Conservation (phyloP, 2,113 vertebrate species). For the Tachycineta bicolor region DNA sequence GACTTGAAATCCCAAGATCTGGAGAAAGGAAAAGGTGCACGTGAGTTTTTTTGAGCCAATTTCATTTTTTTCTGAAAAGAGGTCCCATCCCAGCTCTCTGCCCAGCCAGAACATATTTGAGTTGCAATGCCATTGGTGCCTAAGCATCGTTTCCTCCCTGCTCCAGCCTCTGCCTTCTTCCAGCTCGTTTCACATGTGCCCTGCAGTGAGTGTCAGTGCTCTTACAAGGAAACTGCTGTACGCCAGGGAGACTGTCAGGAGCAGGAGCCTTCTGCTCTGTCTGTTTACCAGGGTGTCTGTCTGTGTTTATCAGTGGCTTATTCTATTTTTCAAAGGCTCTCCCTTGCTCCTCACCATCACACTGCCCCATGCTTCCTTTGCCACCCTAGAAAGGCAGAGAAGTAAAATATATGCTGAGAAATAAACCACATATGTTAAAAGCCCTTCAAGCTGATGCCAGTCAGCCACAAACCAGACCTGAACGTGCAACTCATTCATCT, state of each 20-base stretch:
- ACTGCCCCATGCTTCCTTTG: neutral
- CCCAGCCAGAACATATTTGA: neutral
- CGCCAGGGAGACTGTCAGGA: neutral
- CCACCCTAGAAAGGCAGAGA: neutral
- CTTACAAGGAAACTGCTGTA: slow-evolving; percentile 3
- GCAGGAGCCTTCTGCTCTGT: slow-evolving; percentile 39
- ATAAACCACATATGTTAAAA: neutral
- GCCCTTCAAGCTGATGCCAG: neutral
- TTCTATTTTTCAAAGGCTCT: neutral
- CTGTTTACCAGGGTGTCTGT: neutral
- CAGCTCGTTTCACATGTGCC: slow-evolving; percentile 44
- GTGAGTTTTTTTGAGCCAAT: neutral
- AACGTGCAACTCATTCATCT: rapidly evolving
- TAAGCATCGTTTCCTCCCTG: neutral
- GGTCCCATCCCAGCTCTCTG: neutral
- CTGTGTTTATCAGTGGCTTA: slow-evolving; percentile 4
- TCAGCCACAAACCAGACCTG: neutral
- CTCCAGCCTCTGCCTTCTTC: slow-evolving; percentile 3
- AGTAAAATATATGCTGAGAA: neutral
- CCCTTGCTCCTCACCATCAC: neutral
- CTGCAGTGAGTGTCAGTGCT: slow-evolving; percentile 41
- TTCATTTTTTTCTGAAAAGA: neutral
- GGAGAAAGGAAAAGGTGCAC: neutral
- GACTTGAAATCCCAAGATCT: neutral
- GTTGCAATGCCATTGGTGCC: neutral